phyloP scores from a whole-genome alignment of 2,888 invertebrate genomes.

The Sisyra terminalis region DNA sequence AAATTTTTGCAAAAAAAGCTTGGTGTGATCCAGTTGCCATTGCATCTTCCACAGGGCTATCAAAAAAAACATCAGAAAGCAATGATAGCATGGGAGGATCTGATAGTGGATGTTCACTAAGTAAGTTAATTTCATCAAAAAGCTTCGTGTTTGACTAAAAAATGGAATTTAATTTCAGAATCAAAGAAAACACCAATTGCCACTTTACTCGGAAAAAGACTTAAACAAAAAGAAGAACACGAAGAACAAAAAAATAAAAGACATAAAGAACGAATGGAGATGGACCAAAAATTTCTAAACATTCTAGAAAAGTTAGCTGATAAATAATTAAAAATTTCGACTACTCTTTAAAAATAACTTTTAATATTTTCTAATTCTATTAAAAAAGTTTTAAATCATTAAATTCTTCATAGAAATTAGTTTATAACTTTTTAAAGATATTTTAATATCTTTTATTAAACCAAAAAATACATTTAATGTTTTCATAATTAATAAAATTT shows the following conservation, averaged over 20 bases:
- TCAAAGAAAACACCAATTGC: slow-evolving; percentile 4
- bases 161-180: slow-evolving; percentile 5
- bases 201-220: slow-evolving; percentile 10
- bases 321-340: too few species aligned
- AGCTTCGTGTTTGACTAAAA: too few species aligned
- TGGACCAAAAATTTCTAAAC: slow-evolving; percentile 11
- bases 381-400: too few species aligned
- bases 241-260: slow-evolving; percentile 11
- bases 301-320: slow-evolving; percentile 2
- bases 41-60: slow-evolving; percentile 10
- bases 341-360: too few species aligned
- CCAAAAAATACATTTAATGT: too few species aligned
- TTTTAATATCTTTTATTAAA: too few species aligned
- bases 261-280: slow-evolving; percentile 13
- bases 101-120: slow-evolving; percentile 1
- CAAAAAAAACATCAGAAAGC: neutral
- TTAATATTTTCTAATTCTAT: too few species aligned
- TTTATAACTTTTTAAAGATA: too few species aligned
- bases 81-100: slow-evolving; percentile 4
- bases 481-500: too few species aligned
- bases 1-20: slow-evolving; percentile 11
- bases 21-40: slow-evolving; percentile 10
- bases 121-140: neutral
- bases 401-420: too few species aligned
- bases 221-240: slow-evolving; percentile 12